phyloP scores from a whole-genome alignment of 2,888 invertebrate species.

The Metacarcinus magister region DNA sequence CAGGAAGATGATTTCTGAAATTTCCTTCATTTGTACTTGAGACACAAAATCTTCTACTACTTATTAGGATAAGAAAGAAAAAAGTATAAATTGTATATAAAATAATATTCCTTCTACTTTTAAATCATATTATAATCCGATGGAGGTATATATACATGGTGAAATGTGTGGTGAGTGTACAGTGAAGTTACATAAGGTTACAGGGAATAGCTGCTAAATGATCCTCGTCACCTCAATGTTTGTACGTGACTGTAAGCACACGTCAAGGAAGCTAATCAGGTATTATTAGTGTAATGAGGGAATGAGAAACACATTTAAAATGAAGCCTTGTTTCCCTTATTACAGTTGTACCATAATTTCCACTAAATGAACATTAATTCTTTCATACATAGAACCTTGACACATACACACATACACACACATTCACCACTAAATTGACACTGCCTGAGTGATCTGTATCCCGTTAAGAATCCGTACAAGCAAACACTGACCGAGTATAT shows the following conservation, averaged over 20 bases:
- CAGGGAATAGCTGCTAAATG: neutral
- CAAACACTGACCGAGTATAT: neutral
- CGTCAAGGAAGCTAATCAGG: neutral
- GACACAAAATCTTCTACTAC: neutral
- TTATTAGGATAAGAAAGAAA: neutral
- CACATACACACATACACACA: neutral
- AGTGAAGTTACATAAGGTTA: neutral
- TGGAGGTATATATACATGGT: no score
- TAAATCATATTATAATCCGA: neutral
- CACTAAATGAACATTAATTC: neutral
- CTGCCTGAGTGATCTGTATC: neutral
- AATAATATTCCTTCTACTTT: neutral
- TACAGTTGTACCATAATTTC: neutral
- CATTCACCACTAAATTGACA: neutral
- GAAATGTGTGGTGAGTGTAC: neutral
- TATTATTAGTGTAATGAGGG: neutral
- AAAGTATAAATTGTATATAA: neutral
- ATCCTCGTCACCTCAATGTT: neutral
- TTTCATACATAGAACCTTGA: neutral
- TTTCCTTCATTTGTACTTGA: neutral
- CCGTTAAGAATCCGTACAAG: neutral
- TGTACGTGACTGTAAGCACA: neutral
- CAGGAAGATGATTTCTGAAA: neutral
- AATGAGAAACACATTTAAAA: no score
- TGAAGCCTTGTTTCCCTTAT: no score